Percentiles rank a stretch among this genome's conserved stretches.
phyloP scores from a whole-genome alignment of 2,797 vertebrate species.

The Pseudochirops corinnae region DNA sequence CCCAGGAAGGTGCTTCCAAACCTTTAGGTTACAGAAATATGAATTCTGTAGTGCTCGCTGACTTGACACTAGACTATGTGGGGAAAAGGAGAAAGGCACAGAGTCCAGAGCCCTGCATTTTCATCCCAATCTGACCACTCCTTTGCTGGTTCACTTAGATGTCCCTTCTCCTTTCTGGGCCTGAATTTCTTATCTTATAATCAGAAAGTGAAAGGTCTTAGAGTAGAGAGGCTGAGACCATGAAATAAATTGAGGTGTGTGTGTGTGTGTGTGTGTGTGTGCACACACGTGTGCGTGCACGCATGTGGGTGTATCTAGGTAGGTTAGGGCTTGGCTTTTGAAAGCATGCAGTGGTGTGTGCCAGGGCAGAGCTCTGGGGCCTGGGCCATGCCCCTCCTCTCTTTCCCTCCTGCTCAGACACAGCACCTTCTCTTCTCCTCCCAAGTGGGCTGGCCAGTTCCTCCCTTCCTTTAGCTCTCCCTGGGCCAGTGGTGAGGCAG shows the following conservation, averaged over 20 bases:
- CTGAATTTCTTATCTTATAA: neutral
- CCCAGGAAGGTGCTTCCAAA: neutral
- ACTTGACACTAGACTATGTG: too few relatives aligned
- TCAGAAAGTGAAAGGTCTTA: neutral
- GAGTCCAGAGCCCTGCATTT: too few relatives aligned
- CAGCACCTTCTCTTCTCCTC: neutral
- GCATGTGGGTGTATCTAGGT: neutral
- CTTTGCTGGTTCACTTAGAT: neutral
- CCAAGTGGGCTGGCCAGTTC: neutral
- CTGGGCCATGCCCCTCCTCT: neutral
- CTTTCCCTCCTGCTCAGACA: slow-evolving; percentile 13
- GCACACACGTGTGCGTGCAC: too few relatives aligned
- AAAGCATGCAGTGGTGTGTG: neutral
- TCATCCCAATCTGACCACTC: neutral
- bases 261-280: too few relatives aligned
- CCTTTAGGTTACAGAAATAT: neutral
- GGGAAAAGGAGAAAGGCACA: neutral
- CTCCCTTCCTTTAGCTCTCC: neutral
- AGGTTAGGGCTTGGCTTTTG: neutral
- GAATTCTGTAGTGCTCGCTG: neutral
- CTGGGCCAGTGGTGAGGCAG: neutral
- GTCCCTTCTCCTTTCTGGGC: neutral
- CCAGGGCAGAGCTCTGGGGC: neutral
- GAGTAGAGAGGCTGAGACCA: neutral
- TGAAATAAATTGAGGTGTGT: neutral